Evolutionary conservation across 1,140 invertebrate genomes (phyloP).

Genomic region (Drosophila kikkawai): DNA sequence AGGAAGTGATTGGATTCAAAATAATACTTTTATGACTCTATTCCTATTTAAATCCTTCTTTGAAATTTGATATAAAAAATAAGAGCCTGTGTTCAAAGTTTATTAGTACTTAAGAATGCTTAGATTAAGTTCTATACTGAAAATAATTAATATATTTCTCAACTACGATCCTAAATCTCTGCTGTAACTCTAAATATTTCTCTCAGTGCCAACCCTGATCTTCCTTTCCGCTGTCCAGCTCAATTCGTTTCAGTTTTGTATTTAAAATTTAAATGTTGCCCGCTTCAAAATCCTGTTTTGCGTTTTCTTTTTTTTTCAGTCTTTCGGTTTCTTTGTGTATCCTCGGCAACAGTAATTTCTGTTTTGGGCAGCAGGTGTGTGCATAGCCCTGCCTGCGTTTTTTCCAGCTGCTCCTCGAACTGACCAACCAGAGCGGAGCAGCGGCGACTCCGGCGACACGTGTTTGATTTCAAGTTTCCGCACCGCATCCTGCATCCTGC

Average conservation of each 20-base stretch:
- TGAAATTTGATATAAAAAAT: too few species aligned
- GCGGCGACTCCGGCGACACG: slow-evolving; percentile 57
- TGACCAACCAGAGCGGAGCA: slow-evolving; percentile 75
- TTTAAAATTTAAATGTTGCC: slow-evolving; percentile 73
- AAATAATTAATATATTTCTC: neutral
- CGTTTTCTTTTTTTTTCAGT: slow-evolving; percentile 2
- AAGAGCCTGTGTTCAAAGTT: neutral
- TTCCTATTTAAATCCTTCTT: neutral
- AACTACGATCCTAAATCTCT: neutral
- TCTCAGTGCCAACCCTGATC: slow-evolving; percentile 14
- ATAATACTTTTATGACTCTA: neutral
- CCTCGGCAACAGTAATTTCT: slow-evolving; percentile 70
- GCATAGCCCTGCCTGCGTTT: slow-evolving; percentile 10
- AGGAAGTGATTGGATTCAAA: neutral
- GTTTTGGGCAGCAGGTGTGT: slow-evolving; percentile 75
- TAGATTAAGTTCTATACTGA: neutral
- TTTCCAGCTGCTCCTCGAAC: slow-evolving; percentile 60
- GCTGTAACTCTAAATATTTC: neutral
- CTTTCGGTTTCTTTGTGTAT: slow-evolving; percentile 25
- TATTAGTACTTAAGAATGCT: neutral
- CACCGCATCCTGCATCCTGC: slow-evolving; percentile 62
- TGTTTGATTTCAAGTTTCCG: slow-evolving; percentile 82
- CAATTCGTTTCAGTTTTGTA: slow-evolving; percentile 29
- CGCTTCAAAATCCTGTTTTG: slow-evolving; percentile 71
- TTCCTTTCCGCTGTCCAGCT: neutral